Evolutionary conservation across 2,888 invertebrate genomes (phyloP).

Genomic region (Mimachlamys varia): DNA sequence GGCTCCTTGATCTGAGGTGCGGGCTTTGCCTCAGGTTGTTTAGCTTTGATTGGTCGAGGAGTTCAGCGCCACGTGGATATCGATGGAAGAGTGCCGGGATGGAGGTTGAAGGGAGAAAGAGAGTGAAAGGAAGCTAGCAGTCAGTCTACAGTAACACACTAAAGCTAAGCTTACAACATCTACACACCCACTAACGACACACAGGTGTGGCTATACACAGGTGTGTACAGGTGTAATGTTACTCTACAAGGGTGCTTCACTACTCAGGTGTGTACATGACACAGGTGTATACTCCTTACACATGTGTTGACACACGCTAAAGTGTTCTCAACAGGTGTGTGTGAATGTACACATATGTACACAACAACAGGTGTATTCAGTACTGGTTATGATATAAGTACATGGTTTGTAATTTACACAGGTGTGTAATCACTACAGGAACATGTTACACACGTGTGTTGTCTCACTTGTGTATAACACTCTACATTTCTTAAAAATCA

Average conservation of each 20-base stretch:
- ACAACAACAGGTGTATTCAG: not conserved
- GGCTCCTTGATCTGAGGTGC: constrained; percentile 34
- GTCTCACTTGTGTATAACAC: not conserved
- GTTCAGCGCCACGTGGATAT: constrained; percentile 34
- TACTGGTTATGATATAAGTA: constrained; percentile 10
- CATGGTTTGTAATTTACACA: not conserved
- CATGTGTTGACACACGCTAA: not conserved
- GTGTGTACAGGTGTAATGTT: not conserved
- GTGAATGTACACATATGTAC: not conserved
- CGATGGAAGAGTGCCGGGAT: constrained; percentile 36
- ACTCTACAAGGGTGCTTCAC: not conserved
- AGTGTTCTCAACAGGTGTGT: not conserved
- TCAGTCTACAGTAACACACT: constrained; percentile 24
- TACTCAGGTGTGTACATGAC: not conserved
- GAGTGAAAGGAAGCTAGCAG: constrained; percentile 31
- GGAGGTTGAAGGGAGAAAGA: constrained; percentile 32
- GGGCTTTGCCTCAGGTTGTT: constrained; percentile 29
- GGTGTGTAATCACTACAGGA: not conserved
- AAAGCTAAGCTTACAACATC: constrained; percentile 28
- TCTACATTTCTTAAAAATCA: not conserved
- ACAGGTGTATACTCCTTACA: not conserved
- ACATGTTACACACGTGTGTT: not conserved
- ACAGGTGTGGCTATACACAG: not conserved
- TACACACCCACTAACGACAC: not conserved
- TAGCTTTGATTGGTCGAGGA: constrained; percentile 27